phyloP scores from a whole-genome alignment of 2,113 vertebrate species.

The Chrysemys picta region DNA sequence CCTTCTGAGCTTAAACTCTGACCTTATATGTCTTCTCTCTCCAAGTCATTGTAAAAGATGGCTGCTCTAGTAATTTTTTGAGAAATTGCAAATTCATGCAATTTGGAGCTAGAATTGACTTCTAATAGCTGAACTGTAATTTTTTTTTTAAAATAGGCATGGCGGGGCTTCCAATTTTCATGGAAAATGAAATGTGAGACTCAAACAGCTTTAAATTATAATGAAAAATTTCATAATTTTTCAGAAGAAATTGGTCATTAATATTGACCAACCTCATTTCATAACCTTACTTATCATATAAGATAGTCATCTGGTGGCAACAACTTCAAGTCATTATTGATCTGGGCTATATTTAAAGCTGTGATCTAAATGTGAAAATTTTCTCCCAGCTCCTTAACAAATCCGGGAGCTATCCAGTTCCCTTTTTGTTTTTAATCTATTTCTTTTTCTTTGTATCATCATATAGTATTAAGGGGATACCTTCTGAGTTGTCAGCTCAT shows the following conservation, averaged over 20 bases:
- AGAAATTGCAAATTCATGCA: neutral
- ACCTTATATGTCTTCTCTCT: no score
- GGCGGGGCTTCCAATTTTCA: neutral
- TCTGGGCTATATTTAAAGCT: constrained; percentile 16
- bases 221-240: neutral
- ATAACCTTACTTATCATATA: neutral
- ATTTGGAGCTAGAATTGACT: neutral
- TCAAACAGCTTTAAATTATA: neutral
- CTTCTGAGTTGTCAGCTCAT: constrained; percentile 15
- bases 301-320: neutral
- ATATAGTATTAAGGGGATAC: neutral
- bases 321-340: neutral
- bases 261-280: neutral
- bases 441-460: neutral
- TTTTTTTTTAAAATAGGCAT: neutral
- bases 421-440: neutral
- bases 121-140: neutral
- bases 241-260: neutral
- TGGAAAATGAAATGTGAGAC: neutral
- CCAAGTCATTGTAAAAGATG: neutral
- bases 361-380: constrained; percentile 17
- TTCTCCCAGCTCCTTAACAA: neutral
- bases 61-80: neutral
- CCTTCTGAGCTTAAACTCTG: no score
- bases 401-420: constrained; percentile 6